Base-by-base conservation (phyloP, 2,797 vertebrate species). In the Sebastes goodei region DNA sequence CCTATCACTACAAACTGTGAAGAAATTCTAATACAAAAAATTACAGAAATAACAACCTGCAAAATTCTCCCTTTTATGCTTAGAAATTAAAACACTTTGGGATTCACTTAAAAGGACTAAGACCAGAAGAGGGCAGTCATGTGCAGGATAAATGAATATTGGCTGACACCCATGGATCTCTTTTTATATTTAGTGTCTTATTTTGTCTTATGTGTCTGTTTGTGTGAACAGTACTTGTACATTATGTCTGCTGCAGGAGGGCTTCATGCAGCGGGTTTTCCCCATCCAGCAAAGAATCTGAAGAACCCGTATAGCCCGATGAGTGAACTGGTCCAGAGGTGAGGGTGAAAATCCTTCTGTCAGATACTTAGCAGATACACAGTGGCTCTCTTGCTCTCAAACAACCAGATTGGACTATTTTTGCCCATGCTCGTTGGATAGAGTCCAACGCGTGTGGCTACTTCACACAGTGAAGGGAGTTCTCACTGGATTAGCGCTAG, bases 101-200 rank as follows among this genome's bases (percentile, higher is more conserved):
- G 61, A 63, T 27, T 71, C 2, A 8, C 15, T 66, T 21, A 6
- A 66, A 25, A 12, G 0, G 6, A 65, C 59, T 9, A 3, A 65
- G 35, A 62, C 90, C 93, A 95, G 89, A 72, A 92, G 91, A 89
- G 90, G 93, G 89, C 92, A 93, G 89, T 88, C 86, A 89, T 80
- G 83, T 86, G 78, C 71, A 92, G 74, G 84, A 74, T 68, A 86
- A 81, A 82, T 75, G 61, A 25, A 76, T 59, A 46, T 15, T 29
- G 27, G 2, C 69, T 79, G 29, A 8, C 65, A 82, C 25, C 42
- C 27, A 7, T 55, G 14, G 56, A 53, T 79, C 12, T 62, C 42
- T 67, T 71, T 55, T 53, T 56, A 55, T 46, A 52, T 72, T 55
- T 35, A 21, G 15, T 27, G 6, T 71, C 21, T 38, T 53, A 61